phyloP scores from a whole-genome alignment of 2,113 vertebrate genomes.

The Zeus faber region DNA sequence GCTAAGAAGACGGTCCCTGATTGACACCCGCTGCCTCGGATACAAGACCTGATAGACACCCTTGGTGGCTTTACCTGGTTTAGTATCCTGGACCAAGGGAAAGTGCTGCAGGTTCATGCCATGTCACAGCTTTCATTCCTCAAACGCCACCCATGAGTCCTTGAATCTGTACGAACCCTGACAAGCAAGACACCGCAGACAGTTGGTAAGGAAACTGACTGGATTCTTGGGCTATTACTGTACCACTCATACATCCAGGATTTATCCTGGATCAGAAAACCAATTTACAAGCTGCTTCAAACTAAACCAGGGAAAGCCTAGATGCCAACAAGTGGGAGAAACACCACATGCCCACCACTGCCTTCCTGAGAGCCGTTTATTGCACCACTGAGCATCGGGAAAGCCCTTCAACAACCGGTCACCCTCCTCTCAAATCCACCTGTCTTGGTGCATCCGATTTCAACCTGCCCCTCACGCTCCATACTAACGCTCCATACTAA shows the following conservation, averaged over 20 bases:
- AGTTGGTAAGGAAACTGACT: slow-evolving; percentile 8
- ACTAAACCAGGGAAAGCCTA: not conserved
- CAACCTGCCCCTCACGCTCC: too few relatives aligned
- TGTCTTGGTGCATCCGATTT: too few relatives aligned
- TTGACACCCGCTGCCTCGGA: slow-evolving; percentile 11
- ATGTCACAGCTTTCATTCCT: slow-evolving; percentile 5
- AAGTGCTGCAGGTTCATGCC: slow-evolving; percentile 4
- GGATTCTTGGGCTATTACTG: slow-evolving; percentile 26
- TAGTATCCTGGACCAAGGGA: slow-evolving; percentile 14
- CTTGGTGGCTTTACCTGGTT: slow-evolving; percentile 17
- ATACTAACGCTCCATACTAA: too few relatives aligned
- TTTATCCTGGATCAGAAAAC: slow-evolving; percentile 23
- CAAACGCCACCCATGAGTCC: slow-evolving; percentile 13
- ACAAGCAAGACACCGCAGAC: slow-evolving; percentile 8
- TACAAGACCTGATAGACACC: slow-evolving; percentile 12
- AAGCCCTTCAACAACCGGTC: not conserved
- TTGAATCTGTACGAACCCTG: slow-evolving; percentile 11
- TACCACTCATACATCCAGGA: slow-evolving; percentile 14
- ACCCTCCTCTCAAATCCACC: not conserved
- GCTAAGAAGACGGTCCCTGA: slow-evolving; percentile 16
- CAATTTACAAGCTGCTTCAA: slow-evolving; percentile 27
- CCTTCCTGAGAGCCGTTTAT: not conserved
- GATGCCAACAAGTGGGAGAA: not conserved
- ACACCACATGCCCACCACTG: not conserved
- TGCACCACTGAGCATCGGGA: too few relatives aligned